phyloP scores from a whole-genome alignment of 1,140 invertebrate species.

The Drosophila saltans region DNA sequence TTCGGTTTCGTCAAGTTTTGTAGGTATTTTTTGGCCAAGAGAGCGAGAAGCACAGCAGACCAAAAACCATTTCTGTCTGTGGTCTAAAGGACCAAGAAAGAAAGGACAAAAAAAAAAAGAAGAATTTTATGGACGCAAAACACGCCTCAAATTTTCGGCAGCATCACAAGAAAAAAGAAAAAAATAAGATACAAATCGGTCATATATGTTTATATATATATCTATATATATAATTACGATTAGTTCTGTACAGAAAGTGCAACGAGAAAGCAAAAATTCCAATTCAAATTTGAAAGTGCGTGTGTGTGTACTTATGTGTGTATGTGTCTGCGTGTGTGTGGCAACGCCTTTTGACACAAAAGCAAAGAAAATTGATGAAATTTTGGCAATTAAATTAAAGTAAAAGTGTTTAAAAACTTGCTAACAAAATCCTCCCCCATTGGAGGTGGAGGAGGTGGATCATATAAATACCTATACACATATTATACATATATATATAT shows the following conservation, averaged over 20 bases:
- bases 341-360: slow-evolving; percentile 8
- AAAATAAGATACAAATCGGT: neutral
- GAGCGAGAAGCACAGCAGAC: slow-evolving; percentile 48
- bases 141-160: slow-evolving; percentile 22
- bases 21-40: slow-evolving; percentile 68
- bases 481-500: slow-evolving; percentile 52
- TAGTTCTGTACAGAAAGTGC: neutral
- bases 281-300: slow-evolving; percentile 4
- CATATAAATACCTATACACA: slow-evolving; percentile 15
- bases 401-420: slow-evolving; percentile 29
- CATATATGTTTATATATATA: neutral
- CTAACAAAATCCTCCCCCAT: slow-evolving; percentile 20
- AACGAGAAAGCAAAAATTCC: neutral
- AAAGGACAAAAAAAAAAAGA: slow-evolving; percentile 37
- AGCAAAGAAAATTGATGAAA: slow-evolving; percentile 24
- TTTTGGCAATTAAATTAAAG: slow-evolving; percentile 42
- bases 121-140: slow-evolving; percentile 5
- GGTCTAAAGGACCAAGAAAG: slow-evolving; percentile 29
- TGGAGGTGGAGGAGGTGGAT: neutral
- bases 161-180: neutral
- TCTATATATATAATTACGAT: neutral
- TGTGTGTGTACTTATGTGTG: neutral
- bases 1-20: slow-evolving; percentile 73
- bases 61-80: slow-evolving; percentile 51
- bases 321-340: neutral